phyloP scores from a whole-genome alignment of 2,797 vertebrate species.

The Sebastes itinus region DNA sequence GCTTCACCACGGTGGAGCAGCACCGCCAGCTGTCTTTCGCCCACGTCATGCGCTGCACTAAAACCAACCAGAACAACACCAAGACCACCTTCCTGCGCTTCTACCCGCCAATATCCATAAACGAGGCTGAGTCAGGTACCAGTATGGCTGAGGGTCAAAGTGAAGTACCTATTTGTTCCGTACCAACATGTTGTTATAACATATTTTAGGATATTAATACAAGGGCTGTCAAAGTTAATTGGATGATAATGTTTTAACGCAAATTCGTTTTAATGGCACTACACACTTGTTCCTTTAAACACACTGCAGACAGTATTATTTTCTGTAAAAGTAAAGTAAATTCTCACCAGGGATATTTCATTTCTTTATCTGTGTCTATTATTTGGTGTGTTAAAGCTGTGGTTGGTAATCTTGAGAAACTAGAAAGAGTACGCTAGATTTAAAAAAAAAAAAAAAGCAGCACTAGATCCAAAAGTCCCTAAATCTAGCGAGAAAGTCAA shows the following conservation, averaged over 20 bases:
- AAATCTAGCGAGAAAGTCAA: too few species aligned
- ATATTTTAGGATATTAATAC: not conserved
- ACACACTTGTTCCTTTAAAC: too few species aligned
- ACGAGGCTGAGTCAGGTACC: conserved; percentile 72
- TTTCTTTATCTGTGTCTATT: not conserved
- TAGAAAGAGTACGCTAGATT: too few species aligned
- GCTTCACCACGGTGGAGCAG: conserved; percentile 91
- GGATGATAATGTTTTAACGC: too few species aligned
- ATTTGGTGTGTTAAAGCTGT: not conserved
- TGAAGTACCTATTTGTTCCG: not conserved
- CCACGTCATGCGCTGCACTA: conserved; percentile 94
- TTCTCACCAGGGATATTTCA: not conserved
- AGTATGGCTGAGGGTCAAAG: not conserved
- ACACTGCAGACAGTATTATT: not conserved
- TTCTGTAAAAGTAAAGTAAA: not conserved
- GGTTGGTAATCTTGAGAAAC: too few species aligned
- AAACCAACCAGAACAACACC: conserved; percentile 86
- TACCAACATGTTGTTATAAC: not conserved
- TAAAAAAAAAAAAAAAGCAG: too few species aligned
- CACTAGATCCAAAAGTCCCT: too few species aligned
- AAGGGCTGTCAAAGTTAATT: too few species aligned
- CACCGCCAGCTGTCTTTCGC: conserved; percentile 96
- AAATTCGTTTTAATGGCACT: too few species aligned
- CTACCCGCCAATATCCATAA: conserved; percentile 89
- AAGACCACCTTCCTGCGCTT: conserved; percentile 95